These are phyloP conservation scores for Xestia xanthographa DNA, from an alignment of 2,888 invertebrate species.

Conservation along the genomic window DNA sequence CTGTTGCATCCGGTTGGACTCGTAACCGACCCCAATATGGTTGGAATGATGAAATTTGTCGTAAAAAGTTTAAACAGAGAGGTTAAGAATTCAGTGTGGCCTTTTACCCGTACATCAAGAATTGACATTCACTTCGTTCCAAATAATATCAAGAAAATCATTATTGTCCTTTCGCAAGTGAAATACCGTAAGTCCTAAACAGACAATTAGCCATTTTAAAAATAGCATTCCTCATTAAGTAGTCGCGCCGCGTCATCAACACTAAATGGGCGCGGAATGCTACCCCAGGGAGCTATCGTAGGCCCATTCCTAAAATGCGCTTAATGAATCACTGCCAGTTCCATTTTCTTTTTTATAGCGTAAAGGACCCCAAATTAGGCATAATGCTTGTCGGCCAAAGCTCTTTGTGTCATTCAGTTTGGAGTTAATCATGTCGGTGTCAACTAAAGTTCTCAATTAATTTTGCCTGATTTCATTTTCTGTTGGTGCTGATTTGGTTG, in stretches of 20 bases:
- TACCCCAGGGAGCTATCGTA: conserved; percentile 62
- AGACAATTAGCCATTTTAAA: conserved; percentile 57
- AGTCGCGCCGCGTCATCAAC: conserved; percentile 59
- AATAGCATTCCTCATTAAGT: conserved; percentile 53
- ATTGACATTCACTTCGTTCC: background rate
- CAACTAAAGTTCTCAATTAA: conserved; percentile 36
- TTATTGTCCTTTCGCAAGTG: background rate
- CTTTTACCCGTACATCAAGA: background rate
- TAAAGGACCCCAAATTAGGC: conserved; percentile 49
- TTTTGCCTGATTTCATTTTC: conserved; percentile 14
- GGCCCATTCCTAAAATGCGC: conserved; percentile 57
- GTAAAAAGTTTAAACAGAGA: background rate
- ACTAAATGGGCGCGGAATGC: conserved; percentile 57
- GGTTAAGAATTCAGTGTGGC: background rate
- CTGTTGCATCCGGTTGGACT: background rate
- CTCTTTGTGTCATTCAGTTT: conserved; percentile 54
- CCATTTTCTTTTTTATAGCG: conserved; percentile 57
- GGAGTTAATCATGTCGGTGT: conserved; percentile 38
- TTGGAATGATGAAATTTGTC: background rate
- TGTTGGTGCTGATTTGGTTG: conserved; percentile 5
- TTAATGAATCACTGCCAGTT: conserved; percentile 66
- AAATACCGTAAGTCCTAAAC: conserved; percentile 2
- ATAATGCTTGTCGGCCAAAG: conserved; percentile 45
- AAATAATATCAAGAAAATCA: background rate
- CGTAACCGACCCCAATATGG: background rate